phyloP scores from a whole-genome alignment of 2,888 invertebrate species.

The Pandemis cinnamomeana region DNA sequence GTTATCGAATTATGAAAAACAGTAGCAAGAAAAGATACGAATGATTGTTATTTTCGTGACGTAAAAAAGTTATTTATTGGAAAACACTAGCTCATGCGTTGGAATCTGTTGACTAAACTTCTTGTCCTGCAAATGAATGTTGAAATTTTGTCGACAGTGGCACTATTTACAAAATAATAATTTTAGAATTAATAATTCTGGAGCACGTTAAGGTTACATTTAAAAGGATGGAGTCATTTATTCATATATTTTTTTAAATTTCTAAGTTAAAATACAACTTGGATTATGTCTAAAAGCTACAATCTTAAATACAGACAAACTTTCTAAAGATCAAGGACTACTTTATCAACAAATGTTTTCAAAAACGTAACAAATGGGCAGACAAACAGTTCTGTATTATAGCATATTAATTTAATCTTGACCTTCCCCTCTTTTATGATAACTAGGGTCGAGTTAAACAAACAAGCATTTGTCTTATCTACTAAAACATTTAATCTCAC shows the following conservation, averaged over 20 bases:
- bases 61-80: background rate
- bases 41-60: background rate
- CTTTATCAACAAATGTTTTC: background rate
- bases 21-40: background rate
- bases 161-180: no score
- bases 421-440: constrained; percentile 28
- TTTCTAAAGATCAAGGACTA: no score
- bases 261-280: no score
- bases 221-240: no score
- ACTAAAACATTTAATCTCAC: background rate
- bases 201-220: no score
- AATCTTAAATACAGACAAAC: no score
- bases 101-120: background rate
- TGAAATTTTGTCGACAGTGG: background rate
- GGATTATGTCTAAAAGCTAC: no score
- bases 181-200: no score
- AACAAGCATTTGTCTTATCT: constrained; percentile 1
- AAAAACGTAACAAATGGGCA: background rate
- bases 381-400: background rate
- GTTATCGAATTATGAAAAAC: constrained; percentile 23
- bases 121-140: background rate
- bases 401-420: constrained; percentile 6
- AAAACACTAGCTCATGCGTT: background rate
- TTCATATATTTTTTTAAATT: no score
- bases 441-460: constrained; percentile 11